These are phyloP conservation scores for Ditylenchus weischeri DNA, from an alignment of 2,888 invertebrate genomes.

Conservation along the genomic window DNA sequence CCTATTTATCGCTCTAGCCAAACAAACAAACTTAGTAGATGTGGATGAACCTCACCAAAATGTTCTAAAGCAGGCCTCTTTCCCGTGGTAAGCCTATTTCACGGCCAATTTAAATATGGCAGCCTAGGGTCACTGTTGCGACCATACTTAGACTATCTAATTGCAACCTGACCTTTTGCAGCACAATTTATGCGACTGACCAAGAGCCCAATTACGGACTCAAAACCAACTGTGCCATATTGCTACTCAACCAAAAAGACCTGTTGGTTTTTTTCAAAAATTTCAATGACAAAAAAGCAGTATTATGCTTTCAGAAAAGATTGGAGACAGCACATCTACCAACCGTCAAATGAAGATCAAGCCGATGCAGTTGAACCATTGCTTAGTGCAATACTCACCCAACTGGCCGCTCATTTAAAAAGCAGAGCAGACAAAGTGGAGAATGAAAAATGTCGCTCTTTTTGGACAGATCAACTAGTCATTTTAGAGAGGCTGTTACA, in stretches of 20 bases:
- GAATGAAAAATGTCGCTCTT: neutral
- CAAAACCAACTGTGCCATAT: conserved; percentile 41
- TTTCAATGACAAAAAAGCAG: neutral
- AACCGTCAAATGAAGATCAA: neutral
- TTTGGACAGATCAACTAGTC: conserved; percentile 13
- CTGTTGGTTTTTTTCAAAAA: conserved; percentile 14
- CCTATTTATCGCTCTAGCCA: conserved; percentile 36
- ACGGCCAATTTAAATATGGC: too few relatives aligned
- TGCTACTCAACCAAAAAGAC: conserved; percentile 28
- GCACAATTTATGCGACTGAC: conserved; percentile 48
- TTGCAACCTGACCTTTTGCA: conserved; percentile 24
- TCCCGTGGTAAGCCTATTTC: conserved; percentile 32
- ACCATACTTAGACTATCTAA: neutral
- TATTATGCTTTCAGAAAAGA: conserved; percentile 17
- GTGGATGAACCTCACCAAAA: conserved; percentile 26
- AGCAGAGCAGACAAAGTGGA: neutral
- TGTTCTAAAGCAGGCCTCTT: conserved; percentile 38
- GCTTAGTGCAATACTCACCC: neutral
- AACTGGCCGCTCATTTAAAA: neutral
- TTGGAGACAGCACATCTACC: conserved; percentile 21
- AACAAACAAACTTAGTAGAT: conserved; percentile 30
- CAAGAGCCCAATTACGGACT: conserved; percentile 48
- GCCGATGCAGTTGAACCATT: conserved; percentile 11
- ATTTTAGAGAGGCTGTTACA: conserved; percentile 6
- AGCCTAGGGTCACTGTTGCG: too few relatives aligned